A percentile compares a stretch with the other conserved stretches of the same genome.
phyloP scores from a whole-genome alignment of 2,888 invertebrate species.

The Selenia dentaria region DNA sequence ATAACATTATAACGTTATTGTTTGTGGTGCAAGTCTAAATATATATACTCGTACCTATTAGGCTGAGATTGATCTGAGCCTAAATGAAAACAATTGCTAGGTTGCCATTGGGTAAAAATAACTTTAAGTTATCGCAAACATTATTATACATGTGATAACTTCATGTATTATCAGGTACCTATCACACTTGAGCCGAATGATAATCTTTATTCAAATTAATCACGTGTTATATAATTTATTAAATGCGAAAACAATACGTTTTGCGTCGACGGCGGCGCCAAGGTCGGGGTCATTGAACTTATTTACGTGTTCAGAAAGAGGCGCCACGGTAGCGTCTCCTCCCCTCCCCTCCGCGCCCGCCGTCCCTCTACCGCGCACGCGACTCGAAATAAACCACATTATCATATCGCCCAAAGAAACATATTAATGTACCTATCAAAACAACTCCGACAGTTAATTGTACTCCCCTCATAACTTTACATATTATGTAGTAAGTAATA shows the following conservation, averaged over 20 bases:
- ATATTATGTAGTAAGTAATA: no score
- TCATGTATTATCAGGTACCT: background rate
- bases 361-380: conserved; percentile 30
- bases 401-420: conserved; percentile 34
- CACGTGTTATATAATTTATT: conserved; percentile 29
- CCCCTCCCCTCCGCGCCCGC: conserved; percentile 29
- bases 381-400: conserved; percentile 50
- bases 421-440: conserved; percentile 24
- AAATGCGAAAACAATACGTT: conserved; percentile 55
- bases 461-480: background rate
- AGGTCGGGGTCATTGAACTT: conserved; percentile 79
- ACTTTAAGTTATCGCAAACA: no score
- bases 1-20: no score
- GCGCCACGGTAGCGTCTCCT: conserved; percentile 38
- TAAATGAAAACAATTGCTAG: no score
- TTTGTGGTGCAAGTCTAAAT: no score
- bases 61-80: no score
- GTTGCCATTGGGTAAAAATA: no score
- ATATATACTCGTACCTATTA: no score
- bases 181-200: conserved; percentile 12
- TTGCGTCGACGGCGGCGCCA: conserved; percentile 63
- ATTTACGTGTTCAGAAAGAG: conserved; percentile 67
- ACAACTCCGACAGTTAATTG: conserved; percentile 17
- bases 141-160: background rate
- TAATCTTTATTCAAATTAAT: conserved; percentile 23